These are phyloP conservation scores for Gnathonemus echidnorhynchus DNA, from an alignment of 2,113 vertebrate species.

Conservation along the genomic window DNA sequence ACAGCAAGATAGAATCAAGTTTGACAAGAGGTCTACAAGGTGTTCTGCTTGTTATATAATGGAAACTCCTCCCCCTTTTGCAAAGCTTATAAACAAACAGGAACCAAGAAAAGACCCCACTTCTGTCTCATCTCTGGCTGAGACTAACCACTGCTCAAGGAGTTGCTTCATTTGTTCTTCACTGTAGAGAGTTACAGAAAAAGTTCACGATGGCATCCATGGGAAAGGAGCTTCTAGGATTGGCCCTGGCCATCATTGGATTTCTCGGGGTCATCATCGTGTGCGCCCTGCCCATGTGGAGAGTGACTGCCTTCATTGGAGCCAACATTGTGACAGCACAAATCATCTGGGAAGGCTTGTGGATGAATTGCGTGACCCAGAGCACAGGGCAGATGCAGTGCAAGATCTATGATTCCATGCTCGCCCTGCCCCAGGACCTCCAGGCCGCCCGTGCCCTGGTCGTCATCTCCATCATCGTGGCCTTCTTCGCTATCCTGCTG, in stretches of 20 bases:
- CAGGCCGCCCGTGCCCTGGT: slow-evolving; percentile 82
- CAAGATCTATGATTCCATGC: slow-evolving; percentile 63
- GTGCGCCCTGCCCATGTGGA: slow-evolving; percentile 65
- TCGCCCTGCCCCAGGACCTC: slow-evolving; percentile 65
- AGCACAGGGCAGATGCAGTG: slow-evolving; percentile 71
- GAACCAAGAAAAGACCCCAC: not conserved
- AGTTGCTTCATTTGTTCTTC: not conserved
- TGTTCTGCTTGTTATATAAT: too few species aligned
- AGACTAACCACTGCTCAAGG: not conserved
- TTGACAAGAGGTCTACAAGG: too few species aligned
- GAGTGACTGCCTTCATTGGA: slow-evolving; percentile 55
- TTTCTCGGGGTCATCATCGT: slow-evolving; percentile 53
- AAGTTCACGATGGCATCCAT: slow-evolving; percentile 51
- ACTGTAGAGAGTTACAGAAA: not conserved
- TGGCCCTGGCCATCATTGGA: slow-evolving; percentile 46
- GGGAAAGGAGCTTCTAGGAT: slow-evolving; percentile 55
- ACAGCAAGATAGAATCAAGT: not conserved
- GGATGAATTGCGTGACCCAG: slow-evolving; percentile 75
- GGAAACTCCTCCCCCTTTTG: too few species aligned
- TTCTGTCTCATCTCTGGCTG: not conserved
- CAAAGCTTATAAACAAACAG: too few species aligned
- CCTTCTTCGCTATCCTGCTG: slow-evolving; percentile 61
- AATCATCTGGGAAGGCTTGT: slow-evolving; percentile 67
- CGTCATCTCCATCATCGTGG: slow-evolving; percentile 74
- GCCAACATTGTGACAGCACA: slow-evolving; percentile 65